These are phyloP conservation scores for Saguinus imperator DNA, from an alignment of 2,113 vertebrate genomes.

Conservation along the genomic window DNA sequence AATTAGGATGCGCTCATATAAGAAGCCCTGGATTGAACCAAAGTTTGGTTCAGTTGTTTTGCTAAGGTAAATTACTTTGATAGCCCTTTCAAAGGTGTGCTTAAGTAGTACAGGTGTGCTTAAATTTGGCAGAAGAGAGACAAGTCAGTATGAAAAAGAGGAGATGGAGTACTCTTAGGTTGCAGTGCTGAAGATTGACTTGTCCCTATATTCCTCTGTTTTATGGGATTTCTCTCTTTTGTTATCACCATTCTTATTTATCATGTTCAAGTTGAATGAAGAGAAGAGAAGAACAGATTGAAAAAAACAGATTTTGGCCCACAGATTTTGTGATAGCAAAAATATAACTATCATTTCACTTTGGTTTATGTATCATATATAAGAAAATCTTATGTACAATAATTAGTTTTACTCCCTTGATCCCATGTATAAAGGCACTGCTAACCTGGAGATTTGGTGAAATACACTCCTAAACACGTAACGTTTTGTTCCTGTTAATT, in stretches of 20 bases:
- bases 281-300: background rate
- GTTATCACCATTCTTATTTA: background rate
- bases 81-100: background rate
- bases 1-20: background rate
- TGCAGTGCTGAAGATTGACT: background rate
- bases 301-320: background rate
- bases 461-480: background rate
- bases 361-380: background rate
- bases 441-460: background rate
- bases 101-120: background rate
- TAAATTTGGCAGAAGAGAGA: background rate
- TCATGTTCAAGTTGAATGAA: constrained; percentile 3
- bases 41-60: background rate
- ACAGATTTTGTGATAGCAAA: background rate
- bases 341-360: background rate
- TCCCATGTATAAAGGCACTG: background rate
- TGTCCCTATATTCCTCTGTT: background rate
- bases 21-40: background rate
- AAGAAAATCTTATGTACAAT: background rate
- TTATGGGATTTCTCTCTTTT: background rate
- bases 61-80: background rate
- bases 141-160: background rate
- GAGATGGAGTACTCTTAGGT: too few relatives aligned
- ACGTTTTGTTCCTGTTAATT: background rate
- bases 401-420: background rate